Evolutionary conservation across 2,113 vertebrate genomes (phyloP), one percentile per base, ranked within the genome.

Genomic region (Scopus umbretta): DNA sequence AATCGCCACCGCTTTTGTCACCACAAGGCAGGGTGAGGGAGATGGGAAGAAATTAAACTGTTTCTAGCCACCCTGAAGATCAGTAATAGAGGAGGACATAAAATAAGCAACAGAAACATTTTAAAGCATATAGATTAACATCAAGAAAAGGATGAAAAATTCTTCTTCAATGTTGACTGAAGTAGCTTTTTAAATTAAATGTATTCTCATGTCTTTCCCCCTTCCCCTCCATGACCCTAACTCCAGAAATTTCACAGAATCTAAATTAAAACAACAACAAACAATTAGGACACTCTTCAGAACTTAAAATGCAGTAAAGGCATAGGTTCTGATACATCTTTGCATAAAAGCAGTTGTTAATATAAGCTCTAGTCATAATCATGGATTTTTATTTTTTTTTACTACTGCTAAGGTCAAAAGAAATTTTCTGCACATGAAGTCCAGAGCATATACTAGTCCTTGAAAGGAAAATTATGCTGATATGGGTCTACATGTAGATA

Each of bases 401-500:
- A 71, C 21, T 76, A 27, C 7, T 14, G 4, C 17, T 88, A 47
- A 74, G 56, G 7, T 11, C 20, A 26, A 88, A 49, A 29, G 7
- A n/a, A 2, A 7, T 29, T 52, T 75, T 71, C 56, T 27, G 27
- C 52, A 22, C 7, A 1, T 10, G 5, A 45, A 73, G 34, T 26
- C 27, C 15, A 85, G 15, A 80, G 14, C 10, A 49, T 2, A 16
- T 7, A 43, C 4, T 36, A 29, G 23, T 76, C 20, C 13, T 53
- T 43, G n/a, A 76, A 65, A 56, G 8, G 21, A 61, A 90, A 76
- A 65, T 14, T 22, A 75, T 17, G 23, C 27, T 34, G 23, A 68
- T 47, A 23, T 2, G 25, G 7, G 0, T 12, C 5, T 47, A 18
- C 26, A 11, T n/a, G n/a, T n/a, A n/a, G n/a, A n/a, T 11, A 12